Base-by-base conservation (phyloP, 1,140 invertebrate species). In the Elysia chlorotica region DNA sequence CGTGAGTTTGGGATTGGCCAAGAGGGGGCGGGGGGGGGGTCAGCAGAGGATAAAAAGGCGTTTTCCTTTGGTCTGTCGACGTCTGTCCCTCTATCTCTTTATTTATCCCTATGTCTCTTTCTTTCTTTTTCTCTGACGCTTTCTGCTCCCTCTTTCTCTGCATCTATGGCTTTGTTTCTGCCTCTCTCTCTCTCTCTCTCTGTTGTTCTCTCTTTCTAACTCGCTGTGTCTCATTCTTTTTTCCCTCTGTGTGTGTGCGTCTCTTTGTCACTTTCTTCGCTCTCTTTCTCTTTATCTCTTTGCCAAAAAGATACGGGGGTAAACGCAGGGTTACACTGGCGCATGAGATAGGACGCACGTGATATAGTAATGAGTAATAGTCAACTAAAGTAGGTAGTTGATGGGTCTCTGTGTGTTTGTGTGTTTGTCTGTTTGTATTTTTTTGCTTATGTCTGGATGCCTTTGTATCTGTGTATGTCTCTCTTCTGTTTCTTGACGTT, bases 1-100 rank as follows among this genome's bases (percentile, higher is more conserved):
- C 74, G 82, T 83, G 73, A 70, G 79, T 73, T 33, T 33, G 1
- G 19, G 30, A 21, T 33, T 41, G n/a, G n/a, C n/a, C n/a, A n/a
- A n/a, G n/a, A n/a, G n/a, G n/a, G n/a, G n/a, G n/a, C n/a, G n/a
- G n/a, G n/a, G n/a, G n/a, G n/a, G n/a, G n/a, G n/a, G n/a, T n/a
- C n/a, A n/a, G n/a, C n/a, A n/a, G n/a, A n/a, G n/a, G n/a, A n/a
- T n/a, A n/a, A n/a, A n/a, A n/a, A n/a, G n/a, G n/a, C n/a, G n/a
- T n/a, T n/a, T n/a, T n/a, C n/a, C n/a, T n/a, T n/a, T n/a, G n/a
- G n/a, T n/a, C n/a, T n/a, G n/a, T n/a, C n/a, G n/a, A 14, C n/a
- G 41, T 48, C 41, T 48, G 41, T 48, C 41, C n/a, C 10, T 48
- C 41, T 48, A 48, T 48, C 41, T 48, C 10, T 48, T n/a, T 48